Evolutionary conservation across 1,140 invertebrate species (phyloP).

Genomic region (Drosophila arizonae): DNA sequence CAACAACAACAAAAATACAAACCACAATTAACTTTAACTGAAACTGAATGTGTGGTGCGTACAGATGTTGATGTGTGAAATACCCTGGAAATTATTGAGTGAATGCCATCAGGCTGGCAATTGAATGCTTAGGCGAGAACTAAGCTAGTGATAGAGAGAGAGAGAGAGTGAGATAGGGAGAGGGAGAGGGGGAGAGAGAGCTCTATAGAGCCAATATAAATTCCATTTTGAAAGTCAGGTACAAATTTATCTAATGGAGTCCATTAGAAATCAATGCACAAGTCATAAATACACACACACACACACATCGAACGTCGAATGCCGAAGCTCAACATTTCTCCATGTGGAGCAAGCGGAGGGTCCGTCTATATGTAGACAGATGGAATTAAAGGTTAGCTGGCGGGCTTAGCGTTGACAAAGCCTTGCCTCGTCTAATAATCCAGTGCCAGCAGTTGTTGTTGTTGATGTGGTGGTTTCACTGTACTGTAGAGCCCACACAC

Average conservation of each 20-base stretch:
- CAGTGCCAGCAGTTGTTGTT: slow-evolving; percentile 1
- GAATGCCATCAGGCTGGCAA: too few relatives aligned
- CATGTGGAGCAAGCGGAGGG: not conserved
- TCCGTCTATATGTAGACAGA: slow-evolving; percentile 12
- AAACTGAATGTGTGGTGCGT: not conserved
- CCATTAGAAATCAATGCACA: slow-evolving; percentile 15
- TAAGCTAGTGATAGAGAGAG: too few relatives aligned
- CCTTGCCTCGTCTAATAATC: slow-evolving; percentile 11
- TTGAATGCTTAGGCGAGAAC: too few relatives aligned
- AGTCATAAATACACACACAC: not conserved
- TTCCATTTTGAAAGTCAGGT: not conserved
- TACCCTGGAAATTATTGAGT: too few relatives aligned
- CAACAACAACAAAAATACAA: not conserved
- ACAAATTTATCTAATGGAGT: not conserved
- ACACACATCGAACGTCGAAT: slow-evolving; percentile 4
- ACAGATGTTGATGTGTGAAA: too few relatives aligned
- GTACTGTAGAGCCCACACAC: slow-evolving; percentile 1
- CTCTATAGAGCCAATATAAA: too few relatives aligned
- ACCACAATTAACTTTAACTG: slow-evolving; percentile 4
- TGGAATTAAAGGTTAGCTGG: slow-evolving; percentile 38
- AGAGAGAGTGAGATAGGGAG: too few relatives aligned
- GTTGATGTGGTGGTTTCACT: slow-evolving; percentile 5
- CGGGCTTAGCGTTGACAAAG: slow-evolving; percentile 63
- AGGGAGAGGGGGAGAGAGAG: too few relatives aligned
- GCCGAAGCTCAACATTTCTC: not conserved